These are phyloP conservation scores for Caenorhabditis japonica DNA, from an alignment of 2,888 invertebrate genomes.

Conservation along the genomic window DNA sequence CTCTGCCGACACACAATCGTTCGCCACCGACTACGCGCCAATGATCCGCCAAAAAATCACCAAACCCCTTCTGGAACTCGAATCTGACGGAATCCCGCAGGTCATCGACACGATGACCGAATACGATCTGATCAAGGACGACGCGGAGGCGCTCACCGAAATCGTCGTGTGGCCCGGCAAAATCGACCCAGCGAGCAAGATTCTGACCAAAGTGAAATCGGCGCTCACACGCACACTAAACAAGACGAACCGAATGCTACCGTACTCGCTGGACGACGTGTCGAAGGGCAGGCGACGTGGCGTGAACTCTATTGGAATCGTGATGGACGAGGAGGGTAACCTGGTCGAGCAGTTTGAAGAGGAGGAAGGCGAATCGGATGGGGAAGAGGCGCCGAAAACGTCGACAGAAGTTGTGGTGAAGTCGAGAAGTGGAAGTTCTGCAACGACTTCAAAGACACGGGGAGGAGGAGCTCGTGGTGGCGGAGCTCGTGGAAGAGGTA, in stretches of 20 bases:
- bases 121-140: constrained; percentile 91
- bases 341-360: constrained; percentile 59
- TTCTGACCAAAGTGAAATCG: constrained; percentile 85
- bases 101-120: constrained; percentile 75
- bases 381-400: constrained; percentile 51
- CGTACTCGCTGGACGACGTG: constrained; percentile 83
- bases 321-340: constrained; percentile 67
- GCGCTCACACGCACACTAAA: constrained; percentile 94
- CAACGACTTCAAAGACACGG: not conserved
- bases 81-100: constrained; percentile 66
- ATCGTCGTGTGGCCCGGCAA: constrained; percentile 84
- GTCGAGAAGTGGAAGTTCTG: constrained; percentile 5
- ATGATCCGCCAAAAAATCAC: constrained; percentile 85
- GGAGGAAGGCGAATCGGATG: constrained; percentile 58
- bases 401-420: constrained; percentile 46
- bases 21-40: constrained; percentile 85
- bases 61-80: constrained; percentile 83
- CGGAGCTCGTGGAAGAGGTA: constrained; percentile 27
- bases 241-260: constrained; percentile 85
- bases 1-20: constrained; percentile 64
- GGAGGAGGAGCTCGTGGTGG: constrained; percentile 26
- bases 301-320: constrained; percentile 50
- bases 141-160: constrained; percentile 90
- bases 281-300: constrained; percentile 58
- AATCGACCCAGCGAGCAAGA: constrained; percentile 84